Evolutionary conservation across 2,888 invertebrate species (phyloP), one percentile per base, ranked within the genome.

Genomic region (Sclerodermus sp.): DNA sequence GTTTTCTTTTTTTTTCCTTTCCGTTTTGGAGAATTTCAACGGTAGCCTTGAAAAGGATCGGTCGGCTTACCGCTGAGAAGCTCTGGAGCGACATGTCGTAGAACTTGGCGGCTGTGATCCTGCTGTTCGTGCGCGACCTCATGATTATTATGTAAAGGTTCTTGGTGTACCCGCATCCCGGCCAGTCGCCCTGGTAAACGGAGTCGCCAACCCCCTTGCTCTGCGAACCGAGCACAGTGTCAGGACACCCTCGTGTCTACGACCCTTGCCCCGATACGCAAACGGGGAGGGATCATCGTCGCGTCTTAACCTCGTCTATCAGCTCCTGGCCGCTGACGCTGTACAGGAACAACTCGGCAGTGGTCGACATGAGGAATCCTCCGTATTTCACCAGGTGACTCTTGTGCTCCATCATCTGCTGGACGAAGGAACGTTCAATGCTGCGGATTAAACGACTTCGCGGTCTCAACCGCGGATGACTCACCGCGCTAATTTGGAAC

Each of bases 31-130:
- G n/a, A n/a, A n/a, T n/a, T n/a, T n/a, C n/a, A n/a, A n/a, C n/a
- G n/a, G n/a, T n/a, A n/a, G n/a, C n/a, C n/a, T n/a, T n/a, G n/a
- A 16, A 17, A 23, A 41, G 8, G 31, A 43, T 32, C n/a, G 1
- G n/a, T 18, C 36, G 15, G 45, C 60, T 60, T 41, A 73, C 76
- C 55, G 58, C 53, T n/a, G 69, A 45, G 44, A 76, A 74, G 13
- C 66, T 73, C 47, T 66, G 56, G 14, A 74, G 53, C 1, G 72
- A 68, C 68, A 76, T 65, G 23, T 62, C 64, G 49, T 71, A 74
- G 49, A 76, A 76, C 58, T 73, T 76, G 2, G 67, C 74, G 1
- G 71, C 70, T 0, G 71, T 74, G 34, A 75, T 74, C 45, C 53
- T 67, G 43, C 65, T 63, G 0, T 72, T 67, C 14, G 52, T 56